Evolutionary conservation across 2,113 vertebrate genomes (phyloP).

Genomic region (Dicentrarchus labrax): DNA sequence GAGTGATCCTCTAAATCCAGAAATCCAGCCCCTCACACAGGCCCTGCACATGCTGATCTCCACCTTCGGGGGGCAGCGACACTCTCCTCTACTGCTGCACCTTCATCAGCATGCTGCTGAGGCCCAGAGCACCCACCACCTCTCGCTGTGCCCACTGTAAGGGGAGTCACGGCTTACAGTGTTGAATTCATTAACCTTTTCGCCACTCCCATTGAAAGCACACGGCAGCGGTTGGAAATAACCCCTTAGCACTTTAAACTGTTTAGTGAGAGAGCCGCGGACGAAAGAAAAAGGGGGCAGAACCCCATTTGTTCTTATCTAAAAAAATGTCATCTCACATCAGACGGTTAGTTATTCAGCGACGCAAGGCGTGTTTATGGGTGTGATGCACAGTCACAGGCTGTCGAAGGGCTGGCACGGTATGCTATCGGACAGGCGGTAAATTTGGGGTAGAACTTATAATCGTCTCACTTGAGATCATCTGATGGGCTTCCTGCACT

Average conservation of each 20-base stretch:
- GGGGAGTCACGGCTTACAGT: conserved; percentile 64
- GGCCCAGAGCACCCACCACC: not conserved
- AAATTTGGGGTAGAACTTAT: conserved; percentile 58
- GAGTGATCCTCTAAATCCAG: not conserved
- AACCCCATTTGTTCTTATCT: conserved; percentile 68
- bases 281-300: conserved; percentile 12
- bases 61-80: conserved; percentile 80
- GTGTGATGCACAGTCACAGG: conserved; percentile 46
- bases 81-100: conserved; percentile 44
- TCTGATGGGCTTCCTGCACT: conserved; percentile 70
- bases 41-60: conserved; percentile 49
- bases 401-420: conserved; percentile 8
- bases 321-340: conserved; percentile 75
- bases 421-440: conserved; percentile 49
- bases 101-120: conserved; percentile 69
- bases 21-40: not conserved
- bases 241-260: conserved; percentile 52
- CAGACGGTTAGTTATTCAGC: conserved; percentile 73
- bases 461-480: conserved; percentile 62
- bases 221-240: conserved; percentile 59
- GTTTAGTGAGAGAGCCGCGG: conserved; percentile 43
- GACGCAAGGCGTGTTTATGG: conserved; percentile 41
- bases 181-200: conserved; percentile 82
- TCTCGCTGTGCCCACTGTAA: conserved; percentile 70
- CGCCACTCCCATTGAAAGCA: conserved; percentile 67